Evolutionary conservation across 1,140 invertebrate genomes (phyloP), one percentile per base, ranked within the genome.

Genomic region (Cyphomyrmex costatus): DNA sequence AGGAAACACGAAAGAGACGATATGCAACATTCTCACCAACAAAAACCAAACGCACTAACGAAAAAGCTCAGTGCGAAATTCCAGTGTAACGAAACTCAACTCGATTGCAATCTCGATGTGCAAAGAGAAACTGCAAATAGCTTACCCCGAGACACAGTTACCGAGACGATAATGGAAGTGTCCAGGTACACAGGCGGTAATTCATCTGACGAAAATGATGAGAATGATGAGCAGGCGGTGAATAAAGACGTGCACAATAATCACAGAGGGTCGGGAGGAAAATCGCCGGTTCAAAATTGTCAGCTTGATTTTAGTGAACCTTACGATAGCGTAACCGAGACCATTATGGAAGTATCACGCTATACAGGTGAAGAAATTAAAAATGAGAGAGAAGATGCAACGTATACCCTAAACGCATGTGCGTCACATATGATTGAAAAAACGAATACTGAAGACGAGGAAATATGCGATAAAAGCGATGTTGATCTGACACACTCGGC

Each of bases 151-250:
- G 94, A 94, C 80, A 93, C 94, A 2, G 92, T 94, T 12, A 91
- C 92, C 7, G 93, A 95, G 74, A 94, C 93, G 46, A 94, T 94
- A 89, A 94, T 94, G 93, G 94, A 94, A 58, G 93, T 95, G 19
- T 94, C 94, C 3, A 94, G 90, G 71, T 93, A 86, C 80, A 70
- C 87, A 0, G 91, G 89, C 33, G 91, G 89, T 42, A 89, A 92
- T 53, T 74, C 74, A 4, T 65, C 21, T 0, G 85, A 86, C 21
- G 83, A 89, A 8, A 88, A 76, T n/a, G 76, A 85, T 30, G 78
- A 79, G 24, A 80, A 83, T 0, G 78, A 42, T 1, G 74, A 90
- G 3, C 86, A 61, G 12, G 61, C 66, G 21, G 8, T 83, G 61
- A 60, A 42, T 56, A 63, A 76, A 12, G 86, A 63, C 3, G n/a